Evolutionary conservation across 2,888 invertebrate species (phyloP).

Genomic region (Amphipyra tragopoginis): DNA sequence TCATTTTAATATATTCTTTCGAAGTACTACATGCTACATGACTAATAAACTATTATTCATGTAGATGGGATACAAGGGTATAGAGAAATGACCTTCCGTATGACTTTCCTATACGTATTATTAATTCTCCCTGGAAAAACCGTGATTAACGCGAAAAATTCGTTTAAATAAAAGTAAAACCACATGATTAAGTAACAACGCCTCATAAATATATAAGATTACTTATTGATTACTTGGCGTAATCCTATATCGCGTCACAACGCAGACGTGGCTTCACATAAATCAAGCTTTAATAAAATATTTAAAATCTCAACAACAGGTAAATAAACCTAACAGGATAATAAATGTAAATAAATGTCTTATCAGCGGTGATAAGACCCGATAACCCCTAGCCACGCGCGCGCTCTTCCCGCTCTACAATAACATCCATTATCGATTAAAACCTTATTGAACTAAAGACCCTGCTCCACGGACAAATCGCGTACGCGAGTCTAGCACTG

Average conservation of each 20-base stretch:
- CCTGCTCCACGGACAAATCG: background rate
- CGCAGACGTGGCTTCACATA: constrained; percentile 18
- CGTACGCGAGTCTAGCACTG: background rate
- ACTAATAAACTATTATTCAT: too few relatives aligned
- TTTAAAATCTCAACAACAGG: constrained; percentile 35
- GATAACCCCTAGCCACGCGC: constrained; percentile 54
- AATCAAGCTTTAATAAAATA: constrained; percentile 26
- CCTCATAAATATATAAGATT: background rate
- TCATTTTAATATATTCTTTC: too few relatives aligned
- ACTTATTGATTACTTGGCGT: constrained; percentile 19
- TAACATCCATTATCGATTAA: constrained; percentile 34
- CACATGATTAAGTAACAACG: background rate
- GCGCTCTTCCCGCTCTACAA: constrained; percentile 26
- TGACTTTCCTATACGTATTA: constrained; percentile 41
- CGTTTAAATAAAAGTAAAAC: too few relatives aligned
- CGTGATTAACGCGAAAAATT: constrained; percentile 10
- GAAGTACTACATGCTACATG: too few relatives aligned
- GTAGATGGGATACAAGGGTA: too few relatives aligned
- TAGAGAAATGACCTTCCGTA: too few relatives aligned
- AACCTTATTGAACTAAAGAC: constrained; percentile 10
- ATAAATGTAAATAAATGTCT: constrained; percentile 50
- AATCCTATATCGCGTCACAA: constrained; percentile 23
- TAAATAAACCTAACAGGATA: constrained; percentile 49
- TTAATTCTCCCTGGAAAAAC: constrained; percentile 33
- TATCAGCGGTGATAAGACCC: constrained; percentile 50